Base-by-base conservation (phyloP, 2,113 vertebrate genomes). In the Marmota flaviventris region DNA sequence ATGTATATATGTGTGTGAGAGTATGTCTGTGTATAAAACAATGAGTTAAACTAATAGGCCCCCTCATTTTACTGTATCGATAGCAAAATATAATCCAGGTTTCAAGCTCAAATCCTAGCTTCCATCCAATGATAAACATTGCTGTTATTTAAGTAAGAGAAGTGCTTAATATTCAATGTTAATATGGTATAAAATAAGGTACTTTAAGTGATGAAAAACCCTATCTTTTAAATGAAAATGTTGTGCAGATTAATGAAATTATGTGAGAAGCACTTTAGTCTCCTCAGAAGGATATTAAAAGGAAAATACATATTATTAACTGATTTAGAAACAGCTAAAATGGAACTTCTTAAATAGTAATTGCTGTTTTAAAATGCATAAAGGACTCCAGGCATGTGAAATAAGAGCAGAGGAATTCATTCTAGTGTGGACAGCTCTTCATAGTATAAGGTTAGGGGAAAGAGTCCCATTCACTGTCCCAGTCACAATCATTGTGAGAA, bases 231-330 rank as follows among this genome's bases (percentile, higher is more conserved):
- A 97, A 96, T 88, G 53, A 86, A 90, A 97, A 87, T 95, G 82
- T 65, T 96, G 72, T 89, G 29, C 45, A 85, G 81, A 92, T 97
- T 97, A 97, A 93, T 93, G 63, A 97, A 98, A 96, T 98, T 92
- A 97, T 53, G 9, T 92, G 48, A 97, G 87, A 97, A 53, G 53
- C 67, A 93, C 77, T 95, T 97, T 95, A 92, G 72, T 81, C 90
- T 96, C 42, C 51, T 93, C 53, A 92, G 67, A 98, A 90, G 63
- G 61, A 90, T 90, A 94, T 92, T 95, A 97, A 97, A 93, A 93
- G 32, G 70, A 93, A 98, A 98, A 97, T 94, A 96, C 53, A 92
- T 85, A 89, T 96, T 94, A 97, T 91, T 97, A 96, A 92, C 67
- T 92, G 87, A 95, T 91, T 86, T 92, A 77, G 93, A 96, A 92